phyloP scores from a whole-genome alignment of 2,888 invertebrate genomes.

The Lordiphosa andalusiaca region DNA sequence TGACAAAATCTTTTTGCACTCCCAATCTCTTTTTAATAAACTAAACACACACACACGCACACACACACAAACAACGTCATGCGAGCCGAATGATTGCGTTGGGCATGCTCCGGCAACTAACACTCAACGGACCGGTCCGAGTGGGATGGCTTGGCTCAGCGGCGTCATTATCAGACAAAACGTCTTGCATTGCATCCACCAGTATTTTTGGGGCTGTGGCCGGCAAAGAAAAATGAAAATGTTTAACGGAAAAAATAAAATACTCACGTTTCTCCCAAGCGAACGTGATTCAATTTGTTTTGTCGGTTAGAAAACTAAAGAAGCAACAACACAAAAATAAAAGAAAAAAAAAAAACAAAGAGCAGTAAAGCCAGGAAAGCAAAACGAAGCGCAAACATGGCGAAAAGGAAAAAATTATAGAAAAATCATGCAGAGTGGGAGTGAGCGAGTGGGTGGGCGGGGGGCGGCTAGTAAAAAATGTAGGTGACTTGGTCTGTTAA shows the following conservation, averaged over 20 bases:
- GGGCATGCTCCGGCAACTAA: slow-evolving; percentile 44
- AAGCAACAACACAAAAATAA: slow-evolving; percentile 32
- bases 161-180: slow-evolving; percentile 67
- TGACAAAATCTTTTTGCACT: slow-evolving; percentile 59
- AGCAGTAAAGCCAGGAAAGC: slow-evolving; percentile 23
- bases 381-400: slow-evolving; percentile 30
- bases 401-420: slow-evolving; percentile 28
- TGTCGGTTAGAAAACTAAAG: slow-evolving; percentile 72
- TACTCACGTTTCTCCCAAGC: slow-evolving; percentile 73
- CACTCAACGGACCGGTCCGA: slow-evolving; percentile 44
- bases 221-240: slow-evolving; percentile 63
- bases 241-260: slow-evolving; percentile 75
- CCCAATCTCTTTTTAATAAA: slow-evolving; percentile 71
- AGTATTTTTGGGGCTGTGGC: slow-evolving; percentile 22
- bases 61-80: slow-evolving; percentile 21
- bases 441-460: background rate
- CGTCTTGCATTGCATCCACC: slow-evolving; percentile 52
- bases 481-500: slow-evolving; percentile 13
- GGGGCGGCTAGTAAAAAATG: slow-evolving; percentile 1
- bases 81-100: slow-evolving; percentile 56
- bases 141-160: slow-evolving; percentile 37
- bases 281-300: slow-evolving; percentile 78
- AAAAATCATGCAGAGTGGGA: slow-evolving; percentile 3
- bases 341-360: slow-evolving; percentile 37
- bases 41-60: slow-evolving; percentile 46